A percentile compares a stretch with the other conserved stretches of the same genome.
phyloP scores from a whole-genome alignment of 2,888 invertebrate genomes.

The Rhagium mordax region DNA sequence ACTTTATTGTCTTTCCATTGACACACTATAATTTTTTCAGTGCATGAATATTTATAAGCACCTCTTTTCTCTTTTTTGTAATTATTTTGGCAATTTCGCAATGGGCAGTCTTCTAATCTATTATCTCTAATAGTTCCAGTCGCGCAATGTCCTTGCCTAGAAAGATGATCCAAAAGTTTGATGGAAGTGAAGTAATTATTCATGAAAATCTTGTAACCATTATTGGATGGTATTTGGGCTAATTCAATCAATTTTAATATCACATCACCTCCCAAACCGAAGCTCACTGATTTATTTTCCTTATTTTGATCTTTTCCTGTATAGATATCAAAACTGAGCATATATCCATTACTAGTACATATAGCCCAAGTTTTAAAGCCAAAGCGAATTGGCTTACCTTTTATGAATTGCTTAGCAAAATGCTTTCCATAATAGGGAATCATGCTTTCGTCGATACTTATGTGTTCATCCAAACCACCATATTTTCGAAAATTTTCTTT shows the following conservation, averaged over 20 bases:
- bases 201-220: constrained; percentile 39
- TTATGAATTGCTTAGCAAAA: constrained; percentile 51
- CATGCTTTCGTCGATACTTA: constrained; percentile 52
- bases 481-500: constrained; percentile 39
- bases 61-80: constrained; percentile 37
- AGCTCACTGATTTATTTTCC: constrained; percentile 31
- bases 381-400: constrained; percentile 53
- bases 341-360: constrained; percentile 50
- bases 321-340: constrained; percentile 53
- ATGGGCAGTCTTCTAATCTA: constrained; percentile 35
- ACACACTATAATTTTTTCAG: constrained; percentile 11
- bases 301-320: constrained; percentile 45
- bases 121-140: constrained; percentile 43
- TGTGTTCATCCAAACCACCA: constrained; percentile 43
- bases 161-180: constrained; percentile 20
- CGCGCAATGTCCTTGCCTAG: constrained; percentile 35
- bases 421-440: constrained; percentile 53
- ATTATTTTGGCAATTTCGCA: constrained; percentile 32
- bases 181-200: constrained; percentile 41
- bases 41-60: constrained; percentile 8
- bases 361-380: constrained; percentile 55
- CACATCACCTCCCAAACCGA: constrained; percentile 49
- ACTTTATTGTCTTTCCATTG: constrained; percentile 26
- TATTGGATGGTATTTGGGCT: constrained; percentile 28
- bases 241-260: constrained; percentile 40